phyloP scores from a whole-genome alignment of 2,888 invertebrate genomes.

The Machimus rusticus region DNA sequence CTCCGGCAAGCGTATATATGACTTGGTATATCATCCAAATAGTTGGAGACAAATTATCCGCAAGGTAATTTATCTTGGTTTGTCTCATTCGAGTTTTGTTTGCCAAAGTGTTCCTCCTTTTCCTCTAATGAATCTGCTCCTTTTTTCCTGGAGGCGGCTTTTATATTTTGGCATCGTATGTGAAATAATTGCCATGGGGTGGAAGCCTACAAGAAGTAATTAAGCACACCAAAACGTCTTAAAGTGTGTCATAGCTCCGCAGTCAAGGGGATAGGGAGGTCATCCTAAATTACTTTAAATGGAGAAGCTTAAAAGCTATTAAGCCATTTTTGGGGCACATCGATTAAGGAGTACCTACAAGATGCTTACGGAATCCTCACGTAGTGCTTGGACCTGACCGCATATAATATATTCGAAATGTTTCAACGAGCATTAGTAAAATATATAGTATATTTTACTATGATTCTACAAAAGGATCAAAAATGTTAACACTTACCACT shows the following conservation, averaged over 20 bases:
- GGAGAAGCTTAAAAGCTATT: not conserved
- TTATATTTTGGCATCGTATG: conserved; percentile 32
- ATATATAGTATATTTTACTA: too few species aligned
- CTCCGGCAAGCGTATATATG: not conserved
- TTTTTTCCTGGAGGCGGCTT: conserved; percentile 29
- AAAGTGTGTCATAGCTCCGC: not conserved
- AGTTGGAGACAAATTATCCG: conserved; percentile 47
- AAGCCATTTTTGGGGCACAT: not conserved
- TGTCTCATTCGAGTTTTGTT: conserved; percentile 44
- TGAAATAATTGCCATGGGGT: conserved; percentile 33
- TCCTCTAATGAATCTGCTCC: conserved; percentile 35
- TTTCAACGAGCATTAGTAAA: too few species aligned
- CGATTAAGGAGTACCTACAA: not conserved
- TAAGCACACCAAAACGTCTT: conserved; percentile 10
- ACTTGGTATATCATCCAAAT: conserved; percentile 31
- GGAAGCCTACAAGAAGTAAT: conserved; percentile 30
- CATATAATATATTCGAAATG: too few species aligned
- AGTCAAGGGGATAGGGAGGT: not conserved
- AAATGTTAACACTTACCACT: too few species aligned
- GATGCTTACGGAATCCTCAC: not conserved
- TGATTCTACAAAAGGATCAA: too few species aligned
- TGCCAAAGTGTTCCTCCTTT: conserved; percentile 33
- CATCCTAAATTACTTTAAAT: not conserved
- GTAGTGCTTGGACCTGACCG: too few species aligned
- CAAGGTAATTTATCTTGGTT: conserved; percentile 49